Base-by-base conservation (phyloP, 1,140 invertebrate species). In the Cataglyphis hispanica region DNA sequence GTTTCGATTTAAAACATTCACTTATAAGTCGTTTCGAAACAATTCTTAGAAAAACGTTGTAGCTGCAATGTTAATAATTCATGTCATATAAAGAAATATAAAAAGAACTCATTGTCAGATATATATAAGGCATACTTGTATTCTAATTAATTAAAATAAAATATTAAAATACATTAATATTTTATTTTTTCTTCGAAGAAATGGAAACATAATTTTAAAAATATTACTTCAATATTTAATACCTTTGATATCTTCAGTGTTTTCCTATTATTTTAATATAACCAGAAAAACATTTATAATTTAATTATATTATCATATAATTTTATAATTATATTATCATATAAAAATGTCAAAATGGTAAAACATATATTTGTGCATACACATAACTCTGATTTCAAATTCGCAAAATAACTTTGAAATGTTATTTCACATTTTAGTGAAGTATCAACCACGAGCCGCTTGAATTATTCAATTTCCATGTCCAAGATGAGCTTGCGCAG, bases 401-500 rank as follows among this genome's bases (percentile, higher is more conserved):
- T 66, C n/a, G 13, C 22, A 40, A 27, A 56, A 56, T 56, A 27
- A 58, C 16, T 19, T 56, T 11, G 1, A 31, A 37, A 31, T 56
- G 7, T 80, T 27, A n/a, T 43, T 67, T 56, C 25, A 25, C 27
- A 22, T 80, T 80, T 69, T 6, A 80, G 77, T 34, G 16, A 69
- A 50, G 16, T 80, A n/a, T 58, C 46, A 69, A 69, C 8, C n/a
- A 31, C 76, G 31, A 80, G 61, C 8, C 43, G 31, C n/a, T 53
- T 2, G 61, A 64, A 19, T 56, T 61, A 13, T 56, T n/a, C 19
- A 86, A 1, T 16, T 63, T 27, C 11, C 1, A 31, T 27, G n/a
- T 1, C 40, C 69, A 92, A 89, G 31, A 93, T 93, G 87, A 91
- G 61, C 66, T 72, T 84, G 66, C 64, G 58, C 4, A 87, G 53